Percentiles rank a stretch among this genome's conserved stretches.
Evolutionary conservation across 2,797 vertebrate genomes (phyloP).

Genomic region (Intellagama lesueurii): DNA sequence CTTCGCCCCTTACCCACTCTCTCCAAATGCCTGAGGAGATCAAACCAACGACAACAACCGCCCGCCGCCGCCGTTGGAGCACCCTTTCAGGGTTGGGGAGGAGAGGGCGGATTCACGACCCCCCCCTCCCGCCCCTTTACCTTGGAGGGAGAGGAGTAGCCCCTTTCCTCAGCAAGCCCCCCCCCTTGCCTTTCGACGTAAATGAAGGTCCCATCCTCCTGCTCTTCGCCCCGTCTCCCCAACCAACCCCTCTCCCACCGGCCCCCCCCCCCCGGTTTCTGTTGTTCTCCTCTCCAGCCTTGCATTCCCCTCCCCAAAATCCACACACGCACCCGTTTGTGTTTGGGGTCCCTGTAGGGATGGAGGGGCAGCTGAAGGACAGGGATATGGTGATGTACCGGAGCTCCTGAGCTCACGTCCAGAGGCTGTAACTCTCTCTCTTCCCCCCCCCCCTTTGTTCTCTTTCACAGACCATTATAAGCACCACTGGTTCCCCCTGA

Average conservation of each 20-base stretch:
- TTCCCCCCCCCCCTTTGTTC: background rate
- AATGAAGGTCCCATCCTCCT: background rate
- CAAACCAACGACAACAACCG: too few relatives aligned
- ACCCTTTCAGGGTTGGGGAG: too few relatives aligned
- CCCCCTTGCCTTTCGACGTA: background rate
- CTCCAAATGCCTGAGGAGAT: too few relatives aligned
- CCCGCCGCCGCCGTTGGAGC: too few relatives aligned
- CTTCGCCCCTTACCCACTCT: too few relatives aligned
- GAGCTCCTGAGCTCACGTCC: background rate
- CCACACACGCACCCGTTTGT: background rate
- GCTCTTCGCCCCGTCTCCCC: background rate
- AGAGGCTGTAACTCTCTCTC: constrained; percentile 23
- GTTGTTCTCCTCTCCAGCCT: background rate
- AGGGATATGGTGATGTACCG: background rate
- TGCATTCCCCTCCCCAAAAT: too few relatives aligned
- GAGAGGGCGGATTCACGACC: too few relatives aligned
- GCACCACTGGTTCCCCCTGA: constrained; percentile 82
- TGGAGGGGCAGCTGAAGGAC: background rate
- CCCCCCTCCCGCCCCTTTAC: too few relatives aligned
- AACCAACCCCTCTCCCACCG: background rate
- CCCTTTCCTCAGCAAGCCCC: background rate
- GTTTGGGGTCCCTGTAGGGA: background rate
- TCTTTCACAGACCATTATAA: constrained; percentile 77
- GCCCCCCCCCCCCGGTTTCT: too few relatives aligned
- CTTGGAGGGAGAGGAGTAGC: background rate